Evolutionary conservation across 2,888 invertebrate species (phyloP).

Genomic region (Lasioglossum calceatum): DNA sequence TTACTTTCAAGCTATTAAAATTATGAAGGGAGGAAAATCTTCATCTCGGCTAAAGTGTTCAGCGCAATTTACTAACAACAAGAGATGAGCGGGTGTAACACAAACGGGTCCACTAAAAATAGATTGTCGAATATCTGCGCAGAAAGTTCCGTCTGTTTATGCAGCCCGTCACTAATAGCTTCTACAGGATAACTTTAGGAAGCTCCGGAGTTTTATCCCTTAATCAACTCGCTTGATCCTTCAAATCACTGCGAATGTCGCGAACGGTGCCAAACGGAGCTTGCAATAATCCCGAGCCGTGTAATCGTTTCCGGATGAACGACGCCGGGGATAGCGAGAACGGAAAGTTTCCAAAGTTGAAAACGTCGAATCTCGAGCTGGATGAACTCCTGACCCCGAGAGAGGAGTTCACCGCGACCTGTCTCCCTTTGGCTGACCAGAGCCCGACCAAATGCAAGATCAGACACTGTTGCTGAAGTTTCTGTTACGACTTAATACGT

Average conservation of each 20-base stretch:
- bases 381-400: conserved; percentile 59
- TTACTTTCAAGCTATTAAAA: neutral
- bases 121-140: neutral
- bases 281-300: conserved; percentile 46
- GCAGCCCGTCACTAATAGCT: neutral
- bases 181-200: neutral
- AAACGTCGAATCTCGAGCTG: conserved; percentile 53
- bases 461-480: conserved; percentile 51
- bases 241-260: conserved; percentile 50
- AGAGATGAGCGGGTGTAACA: neutral
- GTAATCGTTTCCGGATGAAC: conserved; percentile 50
- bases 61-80: too few relatives aligned
- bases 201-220: conserved; percentile 40
- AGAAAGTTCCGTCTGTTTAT: conserved; percentile 11
- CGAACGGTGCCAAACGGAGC: conserved; percentile 43
- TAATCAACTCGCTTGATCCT: conserved; percentile 47
- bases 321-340: conserved; percentile 33
- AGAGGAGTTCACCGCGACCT: neutral
- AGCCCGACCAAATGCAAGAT: conserved; percentile 32
- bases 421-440: conserved; percentile 35
- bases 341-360: conserved; percentile 57
- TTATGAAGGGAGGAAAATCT: neutral
- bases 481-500: conserved; percentile 55
- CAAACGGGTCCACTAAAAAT: neutral
- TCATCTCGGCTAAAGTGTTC: neutral